Conservation (phyloP, 2,888 invertebrate species). For the Eristalinus aeneus region DNA sequence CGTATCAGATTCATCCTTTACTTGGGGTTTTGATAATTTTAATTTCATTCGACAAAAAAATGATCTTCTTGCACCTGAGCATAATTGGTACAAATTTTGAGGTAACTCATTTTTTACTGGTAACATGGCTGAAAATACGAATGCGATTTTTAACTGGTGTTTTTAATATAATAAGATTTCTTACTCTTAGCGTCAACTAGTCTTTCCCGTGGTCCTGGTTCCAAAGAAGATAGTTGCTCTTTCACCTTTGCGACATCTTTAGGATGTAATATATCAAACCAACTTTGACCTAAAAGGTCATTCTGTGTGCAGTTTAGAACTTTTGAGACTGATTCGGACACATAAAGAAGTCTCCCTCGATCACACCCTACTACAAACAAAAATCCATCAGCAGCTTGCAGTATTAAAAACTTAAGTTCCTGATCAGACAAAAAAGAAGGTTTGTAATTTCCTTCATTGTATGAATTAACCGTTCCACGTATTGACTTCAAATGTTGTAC, state of each 20-base stretch:
- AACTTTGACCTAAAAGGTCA: constrained; percentile 94
- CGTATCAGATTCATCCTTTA: constrained; percentile 86
- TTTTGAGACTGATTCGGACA: constrained; percentile 92
- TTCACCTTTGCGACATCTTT: constrained; percentile 97
- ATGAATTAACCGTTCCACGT: constrained; percentile 86
- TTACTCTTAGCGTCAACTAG: constrained; percentile 95
- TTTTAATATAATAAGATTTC: neutral
- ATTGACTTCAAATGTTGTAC: constrained; percentile 94
- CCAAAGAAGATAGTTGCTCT: constrained; percentile 95
- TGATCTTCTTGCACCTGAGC: constrained; percentile 94
- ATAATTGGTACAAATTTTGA: constrained; percentile 88
- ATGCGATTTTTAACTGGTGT: neutral
- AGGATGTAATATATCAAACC: constrained; percentile 96
- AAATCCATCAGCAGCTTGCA: constrained; percentile 94
- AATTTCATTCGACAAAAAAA: constrained; percentile 97
- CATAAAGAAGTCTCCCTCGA: constrained; percentile 93
- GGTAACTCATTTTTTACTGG: constrained; percentile 93
- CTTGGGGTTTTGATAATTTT: constrained; percentile 83
- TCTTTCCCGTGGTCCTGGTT: constrained; percentile 92
- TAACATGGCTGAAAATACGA: constrained; percentile 88
- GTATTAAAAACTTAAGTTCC: constrained; percentile 91
- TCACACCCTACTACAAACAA: constrained; percentile 96
- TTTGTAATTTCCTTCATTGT: constrained; percentile 89
- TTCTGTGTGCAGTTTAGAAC: constrained; percentile 91
- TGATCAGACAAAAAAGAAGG: constrained; percentile 92